Percentiles rank a stretch among this genome's conserved stretches.
These are phyloP conservation scores for Dipodomys spectabilis DNA, from an alignment of 2,113 vertebrate species.

Conservation along the genomic window DNA sequence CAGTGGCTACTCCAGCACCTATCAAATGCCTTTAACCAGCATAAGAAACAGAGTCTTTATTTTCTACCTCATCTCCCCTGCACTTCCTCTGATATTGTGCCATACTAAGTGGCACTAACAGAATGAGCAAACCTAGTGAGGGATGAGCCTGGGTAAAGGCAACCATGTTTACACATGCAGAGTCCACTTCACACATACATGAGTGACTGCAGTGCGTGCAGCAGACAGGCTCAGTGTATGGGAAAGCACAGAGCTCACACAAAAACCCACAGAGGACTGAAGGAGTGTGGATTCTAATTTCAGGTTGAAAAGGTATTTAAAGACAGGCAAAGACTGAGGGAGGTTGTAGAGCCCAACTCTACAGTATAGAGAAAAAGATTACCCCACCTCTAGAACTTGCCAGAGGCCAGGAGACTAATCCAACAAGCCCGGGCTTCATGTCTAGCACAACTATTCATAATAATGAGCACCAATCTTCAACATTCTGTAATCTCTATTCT, in stretches of 20 bases:
- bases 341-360: neutral
- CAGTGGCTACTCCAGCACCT: neutral
- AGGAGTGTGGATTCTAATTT: neutral
- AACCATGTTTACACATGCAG: neutral
- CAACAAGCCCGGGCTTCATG: neutral
- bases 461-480: too few species aligned
- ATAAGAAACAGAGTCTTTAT: neutral
- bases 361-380: neutral
- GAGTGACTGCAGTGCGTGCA: neutral
- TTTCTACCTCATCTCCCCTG: conserved; percentile 48
- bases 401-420: neutral
- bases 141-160: neutral
- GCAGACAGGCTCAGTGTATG: neutral
- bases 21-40: conserved; percentile 37
- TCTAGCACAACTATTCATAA: neutral
- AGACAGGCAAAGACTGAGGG: neutral
- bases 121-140: conserved; percentile 54
- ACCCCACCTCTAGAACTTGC: neutral
- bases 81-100: conserved; percentile 64
- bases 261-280: neutral
- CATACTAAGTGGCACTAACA: conserved; percentile 63
- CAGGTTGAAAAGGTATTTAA: neutral
- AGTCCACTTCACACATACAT: neutral
- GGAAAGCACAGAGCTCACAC: neutral
- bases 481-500: neutral